These are phyloP conservation scores for Tetramorium bicarinatum DNA, from an alignment of 2,888 invertebrate species.

Conservation along the genomic window DNA sequence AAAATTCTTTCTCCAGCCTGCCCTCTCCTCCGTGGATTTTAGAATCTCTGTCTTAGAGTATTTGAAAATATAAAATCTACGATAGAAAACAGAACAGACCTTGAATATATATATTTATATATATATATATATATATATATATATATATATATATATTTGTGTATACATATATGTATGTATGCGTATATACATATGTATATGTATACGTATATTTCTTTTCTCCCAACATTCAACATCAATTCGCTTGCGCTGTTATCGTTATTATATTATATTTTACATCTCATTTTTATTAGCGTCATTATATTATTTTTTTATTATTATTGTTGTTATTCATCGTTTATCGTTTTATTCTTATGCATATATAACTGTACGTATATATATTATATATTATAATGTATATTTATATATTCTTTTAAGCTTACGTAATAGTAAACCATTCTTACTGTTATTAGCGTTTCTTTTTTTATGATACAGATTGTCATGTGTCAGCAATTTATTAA, in stretches of 20 bases:
- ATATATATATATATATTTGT: conserved; percentile 78
- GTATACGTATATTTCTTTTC: conserved; percentile 64
- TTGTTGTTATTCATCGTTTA: conserved; percentile 69
- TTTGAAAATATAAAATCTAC: conserved; percentile 86
- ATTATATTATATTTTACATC: conserved; percentile 47
- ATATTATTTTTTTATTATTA: conserved; percentile 56
- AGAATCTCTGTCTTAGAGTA: conserved; percentile 83
- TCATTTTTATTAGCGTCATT: conserved; percentile 75
- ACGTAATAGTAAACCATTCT: conserved; percentile 59
- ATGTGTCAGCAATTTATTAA: conserved; percentile 79
- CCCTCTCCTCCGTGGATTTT: conserved; percentile 71
- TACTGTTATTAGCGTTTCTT: conserved; percentile 72
- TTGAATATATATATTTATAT: conserved; percentile 79
- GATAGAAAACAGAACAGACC: conserved; percentile 86
- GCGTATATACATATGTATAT: conserved; percentile 76
- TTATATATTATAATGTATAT: conserved; percentile 58
- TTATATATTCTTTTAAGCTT: conserved; percentile 67
- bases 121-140: conserved; percentile 78
- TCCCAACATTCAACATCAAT: conserved; percentile 83
- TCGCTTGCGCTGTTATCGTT: conserved; percentile 67
- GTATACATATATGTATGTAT: conserved; percentile 74
- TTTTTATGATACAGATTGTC: conserved; percentile 84
- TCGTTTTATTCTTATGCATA: conserved; percentile 63
- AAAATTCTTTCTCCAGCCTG: conserved; percentile 62
- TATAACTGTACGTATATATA: conserved; percentile 54